These are phyloP conservation scores for Belonocnema kinseyi DNA, from an alignment of 1,140 invertebrate genomes.

Conservation along the genomic window DNA sequence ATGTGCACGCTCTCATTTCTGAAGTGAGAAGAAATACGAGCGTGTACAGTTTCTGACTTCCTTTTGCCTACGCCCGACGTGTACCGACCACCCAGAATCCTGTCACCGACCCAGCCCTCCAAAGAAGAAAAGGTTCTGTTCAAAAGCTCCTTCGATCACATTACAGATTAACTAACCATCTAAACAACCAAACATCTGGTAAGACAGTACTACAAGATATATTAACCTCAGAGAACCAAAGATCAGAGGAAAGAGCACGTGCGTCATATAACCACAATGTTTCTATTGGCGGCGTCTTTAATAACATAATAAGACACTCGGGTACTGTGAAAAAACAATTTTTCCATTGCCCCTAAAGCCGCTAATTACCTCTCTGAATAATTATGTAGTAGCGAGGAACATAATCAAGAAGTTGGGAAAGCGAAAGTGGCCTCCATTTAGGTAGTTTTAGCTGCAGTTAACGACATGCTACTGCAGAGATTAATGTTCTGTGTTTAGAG, in stretches of 20 bases:
- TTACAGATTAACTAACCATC: constrained; percentile 40
- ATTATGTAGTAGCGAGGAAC: constrained; percentile 20
- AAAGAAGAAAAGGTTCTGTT: constrained; percentile 19
- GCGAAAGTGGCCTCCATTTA: constrained; percentile 22
- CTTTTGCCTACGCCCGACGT: constrained; percentile 63
- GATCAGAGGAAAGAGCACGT: constrained; percentile 25
- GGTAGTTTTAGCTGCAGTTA: constrained; percentile 7
- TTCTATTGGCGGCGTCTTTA: background rate
- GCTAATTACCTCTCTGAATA: constrained; percentile 18
- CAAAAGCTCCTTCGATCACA: constrained; percentile 41
- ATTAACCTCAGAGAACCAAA: background rate
- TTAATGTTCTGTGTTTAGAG: constrained; percentile 29
- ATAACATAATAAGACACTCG: background rate
- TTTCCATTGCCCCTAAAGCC: background rate
- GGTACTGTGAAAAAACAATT: constrained; percentile 1
- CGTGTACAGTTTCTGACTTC: constrained; percentile 60
- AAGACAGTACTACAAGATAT: background rate
- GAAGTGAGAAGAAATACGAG: constrained; percentile 70
- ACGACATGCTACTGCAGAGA: constrained; percentile 7
- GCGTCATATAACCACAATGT: constrained; percentile 20
- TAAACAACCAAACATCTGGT: constrained; percentile 26
- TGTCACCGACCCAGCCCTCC: constrained; percentile 66
- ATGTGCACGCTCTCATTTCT: constrained; percentile 50
- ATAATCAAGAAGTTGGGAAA: constrained; percentile 25
- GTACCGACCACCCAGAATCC: constrained; percentile 70